A percentile compares a stretch with the other conserved stretches of the same genome.
These are phyloP conservation scores for Cottus gobio DNA, from an alignment of 2,113 vertebrate species.

Conservation along the genomic window DNA sequence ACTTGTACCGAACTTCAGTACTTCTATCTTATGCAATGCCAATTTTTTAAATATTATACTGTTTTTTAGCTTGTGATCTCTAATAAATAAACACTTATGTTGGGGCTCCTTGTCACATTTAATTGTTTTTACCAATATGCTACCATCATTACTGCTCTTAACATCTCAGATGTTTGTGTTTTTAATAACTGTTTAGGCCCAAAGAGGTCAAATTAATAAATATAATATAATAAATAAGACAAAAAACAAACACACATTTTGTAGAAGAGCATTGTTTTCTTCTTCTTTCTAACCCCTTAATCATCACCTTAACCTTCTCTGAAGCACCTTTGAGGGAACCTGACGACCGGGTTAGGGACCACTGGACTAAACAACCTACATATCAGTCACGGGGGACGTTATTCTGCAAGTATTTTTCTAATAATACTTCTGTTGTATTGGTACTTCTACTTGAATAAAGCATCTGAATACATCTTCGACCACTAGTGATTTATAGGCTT, in stretches of 20 bases:
- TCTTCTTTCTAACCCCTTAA: not conserved
- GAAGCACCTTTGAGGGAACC: not conserved
- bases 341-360: not conserved
- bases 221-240: too few relatives aligned
- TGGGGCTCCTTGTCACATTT: not conserved
- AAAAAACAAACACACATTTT: not conserved
- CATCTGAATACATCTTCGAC: not conserved
- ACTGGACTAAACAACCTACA: not conserved
- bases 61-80: not conserved
- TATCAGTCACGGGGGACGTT: not conserved
- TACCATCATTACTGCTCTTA: not conserved
- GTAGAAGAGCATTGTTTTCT: not conserved
- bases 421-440: not conserved
- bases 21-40: not conserved
- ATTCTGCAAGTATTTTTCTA: not conserved
- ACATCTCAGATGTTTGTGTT: not conserved
- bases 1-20: not conserved
- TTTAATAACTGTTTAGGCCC: not conserved
- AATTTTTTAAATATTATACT: not conserved
- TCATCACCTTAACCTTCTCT: not conserved
- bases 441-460: not conserved
- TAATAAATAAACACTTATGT: not conserved
- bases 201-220: not conserved
- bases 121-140: not conserved
- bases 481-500: constrained; percentile 6